These are phyloP conservation scores for Neogobius melanostomus DNA, from an alignment of 2,113 vertebrate species.

Conservation along the genomic window DNA sequence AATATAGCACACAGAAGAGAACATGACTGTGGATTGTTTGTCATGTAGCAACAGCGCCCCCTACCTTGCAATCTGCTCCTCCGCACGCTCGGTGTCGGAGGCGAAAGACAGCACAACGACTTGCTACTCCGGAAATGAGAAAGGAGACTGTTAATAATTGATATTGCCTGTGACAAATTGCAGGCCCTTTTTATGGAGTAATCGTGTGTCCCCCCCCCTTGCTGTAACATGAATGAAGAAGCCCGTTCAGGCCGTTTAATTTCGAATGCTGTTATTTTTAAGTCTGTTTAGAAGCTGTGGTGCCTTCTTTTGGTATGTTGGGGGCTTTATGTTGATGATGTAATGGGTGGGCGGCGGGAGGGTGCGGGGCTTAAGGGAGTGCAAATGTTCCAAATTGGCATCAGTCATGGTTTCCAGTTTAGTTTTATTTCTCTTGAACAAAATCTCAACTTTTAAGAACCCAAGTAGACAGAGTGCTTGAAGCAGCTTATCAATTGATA, in stretches of 20 bases:
- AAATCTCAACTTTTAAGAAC: slow-evolving; percentile 30
- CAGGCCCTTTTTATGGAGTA: slow-evolving; percentile 47
- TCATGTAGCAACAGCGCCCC: slow-evolving; percentile 67
- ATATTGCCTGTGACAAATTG: slow-evolving; percentile 39
- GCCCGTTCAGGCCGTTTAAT: slow-evolving; percentile 60
- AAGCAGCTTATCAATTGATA: slow-evolving; percentile 35
- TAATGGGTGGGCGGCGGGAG: neutral
- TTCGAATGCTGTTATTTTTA: slow-evolving; percentile 64
- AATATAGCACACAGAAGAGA: slow-evolving; percentile 56
- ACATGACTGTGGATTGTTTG: slow-evolving; percentile 39
- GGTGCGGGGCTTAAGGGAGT: slow-evolving; percentile 44
- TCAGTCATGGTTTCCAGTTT: slow-evolving; percentile 5
- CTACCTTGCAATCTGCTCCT: slow-evolving; percentile 43
- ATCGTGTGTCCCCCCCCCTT: slow-evolving; percentile 46
- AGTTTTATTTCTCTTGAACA: slow-evolving; percentile 29
- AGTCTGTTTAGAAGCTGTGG: slow-evolving; percentile 80
- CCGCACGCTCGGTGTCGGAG: slow-evolving; percentile 36
- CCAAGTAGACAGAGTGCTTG: slow-evolving; percentile 50
- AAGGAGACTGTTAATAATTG: slow-evolving; percentile 50
- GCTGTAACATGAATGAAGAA: slow-evolving; percentile 63
- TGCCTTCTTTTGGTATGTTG: slow-evolving; percentile 81
- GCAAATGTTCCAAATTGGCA: slow-evolving; percentile 71
- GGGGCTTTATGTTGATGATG: slow-evolving; percentile 59
- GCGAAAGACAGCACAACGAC: slow-evolving; percentile 23
- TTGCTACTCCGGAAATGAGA: slow-evolving; percentile 31